Percentiles rank a stretch among this genome's conserved stretches.
Conservation (phyloP, 2,113 vertebrate genomes). For the Myotis yumanensis region DNA sequence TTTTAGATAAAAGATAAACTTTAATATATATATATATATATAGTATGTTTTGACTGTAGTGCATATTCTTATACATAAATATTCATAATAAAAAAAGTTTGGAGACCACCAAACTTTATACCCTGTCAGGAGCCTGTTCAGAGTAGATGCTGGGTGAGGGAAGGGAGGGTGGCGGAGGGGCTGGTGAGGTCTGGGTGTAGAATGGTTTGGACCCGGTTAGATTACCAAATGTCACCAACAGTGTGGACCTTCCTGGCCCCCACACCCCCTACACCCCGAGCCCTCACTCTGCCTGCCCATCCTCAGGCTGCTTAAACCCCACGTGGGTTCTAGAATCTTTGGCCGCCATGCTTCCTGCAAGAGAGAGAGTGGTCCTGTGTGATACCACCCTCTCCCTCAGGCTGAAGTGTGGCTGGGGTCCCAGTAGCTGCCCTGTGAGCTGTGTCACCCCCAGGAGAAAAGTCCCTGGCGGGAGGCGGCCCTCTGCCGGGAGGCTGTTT, state of each 20-base stretch:
- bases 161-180: background rate
- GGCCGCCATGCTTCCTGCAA: background rate
- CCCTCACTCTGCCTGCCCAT: background rate
- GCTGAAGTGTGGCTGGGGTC: slow-evolving; percentile 52
- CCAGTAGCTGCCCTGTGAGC: slow-evolving; percentile 22
- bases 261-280: background rate
- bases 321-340: background rate
- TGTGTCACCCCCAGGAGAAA: slow-evolving; percentile 76
- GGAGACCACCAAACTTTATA: background rate
- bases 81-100: background rate
- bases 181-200: background rate
- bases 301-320: background rate
- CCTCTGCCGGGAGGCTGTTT: slow-evolving; percentile 76
- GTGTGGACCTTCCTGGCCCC: background rate
- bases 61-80: background rate
- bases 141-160: background rate
- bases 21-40: too few relatives aligned
- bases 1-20: slow-evolving; percentile 23
- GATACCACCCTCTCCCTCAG: background rate
- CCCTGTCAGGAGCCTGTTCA: background rate
- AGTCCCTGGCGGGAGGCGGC: slow-evolving; percentile 78
- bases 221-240: background rate
- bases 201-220: too few relatives aligned
- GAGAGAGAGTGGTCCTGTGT: background rate
- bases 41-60: background rate